Percentiles rank a stretch among this genome's conserved stretches.
phyloP scores from a whole-genome alignment of 2,113 vertebrate genomes.

The Ibidorhyncha struthersii region DNA sequence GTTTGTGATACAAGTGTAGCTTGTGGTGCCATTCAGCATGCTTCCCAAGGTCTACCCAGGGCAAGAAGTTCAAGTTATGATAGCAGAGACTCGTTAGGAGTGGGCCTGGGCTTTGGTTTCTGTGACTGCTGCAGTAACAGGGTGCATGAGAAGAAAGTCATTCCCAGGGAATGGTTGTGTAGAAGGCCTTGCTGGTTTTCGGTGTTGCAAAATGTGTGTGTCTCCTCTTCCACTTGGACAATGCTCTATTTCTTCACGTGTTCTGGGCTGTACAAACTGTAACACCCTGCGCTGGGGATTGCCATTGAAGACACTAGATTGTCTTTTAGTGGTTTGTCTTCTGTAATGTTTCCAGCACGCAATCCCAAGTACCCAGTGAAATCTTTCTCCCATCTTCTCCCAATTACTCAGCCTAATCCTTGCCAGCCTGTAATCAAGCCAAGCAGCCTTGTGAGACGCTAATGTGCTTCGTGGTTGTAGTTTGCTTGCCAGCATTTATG shows the following conservation, averaged over 20 bases:
- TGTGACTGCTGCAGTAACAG: not conserved
- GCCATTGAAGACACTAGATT: not conserved
- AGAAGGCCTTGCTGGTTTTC: not conserved
- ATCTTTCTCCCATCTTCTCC: conserved; percentile 15
- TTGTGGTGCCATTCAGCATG: fast-evolving
- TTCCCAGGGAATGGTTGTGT: not conserved
- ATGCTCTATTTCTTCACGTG: not conserved
- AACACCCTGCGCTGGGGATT: fast-evolving
- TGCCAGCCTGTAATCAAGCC: not conserved
- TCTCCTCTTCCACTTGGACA: not conserved
- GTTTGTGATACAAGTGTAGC: not conserved
- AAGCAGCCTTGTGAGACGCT: conserved; percentile 30
- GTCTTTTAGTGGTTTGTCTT: not conserved
- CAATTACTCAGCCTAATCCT: conserved; percentile 24
- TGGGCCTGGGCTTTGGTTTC: not conserved
- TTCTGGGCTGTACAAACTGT: not conserved
- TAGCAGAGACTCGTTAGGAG: not conserved
- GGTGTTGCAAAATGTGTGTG: not conserved
- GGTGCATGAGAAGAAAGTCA: not conserved
- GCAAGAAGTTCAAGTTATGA: not conserved
- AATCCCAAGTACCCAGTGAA: not conserved
- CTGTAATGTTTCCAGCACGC: not conserved
- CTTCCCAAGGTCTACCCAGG: not conserved
- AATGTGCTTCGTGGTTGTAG: conserved; percentile 8
- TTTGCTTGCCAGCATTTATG: conserved; percentile 40